phyloP scores from a whole-genome alignment of 92 coral and sea anemone species.

The Heliopora coerulea region DNA sequence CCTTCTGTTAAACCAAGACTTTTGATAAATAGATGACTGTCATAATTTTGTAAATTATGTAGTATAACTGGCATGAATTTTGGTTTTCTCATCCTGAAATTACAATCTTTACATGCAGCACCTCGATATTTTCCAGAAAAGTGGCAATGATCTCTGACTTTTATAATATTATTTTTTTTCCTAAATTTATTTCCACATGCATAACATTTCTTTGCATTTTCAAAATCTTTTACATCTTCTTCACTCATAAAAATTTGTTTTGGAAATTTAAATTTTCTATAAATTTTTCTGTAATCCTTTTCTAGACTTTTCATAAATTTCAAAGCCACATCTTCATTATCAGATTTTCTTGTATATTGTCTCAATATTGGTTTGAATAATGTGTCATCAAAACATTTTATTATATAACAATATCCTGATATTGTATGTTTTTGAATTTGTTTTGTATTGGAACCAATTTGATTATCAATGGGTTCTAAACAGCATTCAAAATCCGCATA shows the following conservation, averaged over 20 bases:
- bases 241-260: no score
- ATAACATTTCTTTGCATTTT: no score
- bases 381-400: constrained; percentile 5
- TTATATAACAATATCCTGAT: constrained; percentile 4
- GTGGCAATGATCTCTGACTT: constrained; percentile 57
- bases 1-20: constrained; percentile 49
- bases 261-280: no score
- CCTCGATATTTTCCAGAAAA: constrained; percentile 57
- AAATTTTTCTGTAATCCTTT: no score
- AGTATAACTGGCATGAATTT: constrained; percentile 54
- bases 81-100: constrained; percentile 40
- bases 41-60: constrained; percentile 58
- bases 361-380: no score
- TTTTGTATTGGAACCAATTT: neutral
- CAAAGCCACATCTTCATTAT: no score
- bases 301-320: no score
- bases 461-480: neutral
- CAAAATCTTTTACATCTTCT: no score
- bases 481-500: constrained; percentile 1
- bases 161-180: neutral
- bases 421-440: constrained; percentile 6
- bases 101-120: constrained; percentile 48
- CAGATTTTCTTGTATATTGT: neutral
- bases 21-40: constrained; percentile 58
- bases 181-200: no score